Base-by-base conservation (phyloP, 2,113 vertebrate species). In the Corythoichthys intestinalis region DNA sequence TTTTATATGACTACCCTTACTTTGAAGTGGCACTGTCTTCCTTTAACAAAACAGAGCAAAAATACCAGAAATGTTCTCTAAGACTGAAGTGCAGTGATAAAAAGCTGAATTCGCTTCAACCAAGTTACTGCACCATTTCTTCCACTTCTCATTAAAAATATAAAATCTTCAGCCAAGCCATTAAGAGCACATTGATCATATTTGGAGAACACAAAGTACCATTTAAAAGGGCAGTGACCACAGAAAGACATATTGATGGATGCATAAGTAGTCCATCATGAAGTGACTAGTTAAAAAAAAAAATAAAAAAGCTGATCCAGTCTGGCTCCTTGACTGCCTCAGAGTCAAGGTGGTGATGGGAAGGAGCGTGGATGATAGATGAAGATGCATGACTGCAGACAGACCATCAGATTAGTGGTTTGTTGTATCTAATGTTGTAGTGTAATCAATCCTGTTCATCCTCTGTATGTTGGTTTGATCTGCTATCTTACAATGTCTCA, bases 351-450 rank as follows among this genome's bases (percentile, higher is more conserved):
- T 60, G 83, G 71, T 89, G 91, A 93, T 50, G 80, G 84, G 81
- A 71, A 74, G 71, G 71, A 86, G 58, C 68, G 59, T 62, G 85
- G 72, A 84, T 91, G 91, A 93, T 90, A 79, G 84, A 93, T 92
- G 90, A 91, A 91, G 91, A 92, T 85, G 83, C 85, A 92, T 67
- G 86, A 85, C 84, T 81, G 78, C 82, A 89, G 88, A 89, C 85
- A 77, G 87, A 88, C 87, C 87, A 86, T 85, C 82, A 90, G 90
- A 91, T 92, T 91, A 91, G 87, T 75, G 73, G 84, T 81, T 80
- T 72, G 82, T 79, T 84, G 79, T 86, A 88, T 89, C 85, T 88
- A 82, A 89, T 87, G 71, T 80, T 84, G 66, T 64, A 71, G 67
- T 86, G 87, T 88, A 92, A 92, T 91, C 90, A 88, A 90, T 91